Evolutionary conservation across 2,797 vertebrate genomes (phyloP).

Genomic region (Enteromius mattozi): DNA sequence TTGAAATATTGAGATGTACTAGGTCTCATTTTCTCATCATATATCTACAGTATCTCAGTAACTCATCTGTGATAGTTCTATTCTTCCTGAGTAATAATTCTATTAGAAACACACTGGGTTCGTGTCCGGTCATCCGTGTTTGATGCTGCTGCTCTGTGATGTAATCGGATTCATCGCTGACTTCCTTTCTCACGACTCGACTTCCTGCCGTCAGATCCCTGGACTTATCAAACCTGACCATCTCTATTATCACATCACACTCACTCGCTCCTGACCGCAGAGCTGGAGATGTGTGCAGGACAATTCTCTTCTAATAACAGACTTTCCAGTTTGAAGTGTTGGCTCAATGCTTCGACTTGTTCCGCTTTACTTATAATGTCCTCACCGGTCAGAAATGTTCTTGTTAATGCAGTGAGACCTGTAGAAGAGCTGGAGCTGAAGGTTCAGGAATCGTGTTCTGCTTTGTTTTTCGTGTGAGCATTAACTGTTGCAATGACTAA

Average conservation of each 20-base stretch:
- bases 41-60: background rate
- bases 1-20: background rate
- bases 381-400: background rate
- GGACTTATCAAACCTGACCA: slow-evolving; percentile 53
- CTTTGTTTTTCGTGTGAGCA: background rate
- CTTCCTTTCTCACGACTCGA: slow-evolving; percentile 33
- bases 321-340: background rate
- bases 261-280: background rate
- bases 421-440: background rate
- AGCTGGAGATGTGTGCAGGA: background rate
- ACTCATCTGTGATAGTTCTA: background rate
- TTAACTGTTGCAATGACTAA: background rate
- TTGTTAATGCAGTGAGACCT: background rate
- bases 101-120: background rate
- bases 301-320: background rate
- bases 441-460: background rate
- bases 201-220: slow-evolving; percentile 26
- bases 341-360: background rate
- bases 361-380: background rate
- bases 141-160: background rate
- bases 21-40: background rate
- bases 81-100: background rate
- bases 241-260: slow-evolving; percentile 60
- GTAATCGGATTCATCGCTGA: background rate
- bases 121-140: background rate